Conservation (phyloP, 2,113 vertebrate genomes). For the Podocnemis expansa region DNA sequence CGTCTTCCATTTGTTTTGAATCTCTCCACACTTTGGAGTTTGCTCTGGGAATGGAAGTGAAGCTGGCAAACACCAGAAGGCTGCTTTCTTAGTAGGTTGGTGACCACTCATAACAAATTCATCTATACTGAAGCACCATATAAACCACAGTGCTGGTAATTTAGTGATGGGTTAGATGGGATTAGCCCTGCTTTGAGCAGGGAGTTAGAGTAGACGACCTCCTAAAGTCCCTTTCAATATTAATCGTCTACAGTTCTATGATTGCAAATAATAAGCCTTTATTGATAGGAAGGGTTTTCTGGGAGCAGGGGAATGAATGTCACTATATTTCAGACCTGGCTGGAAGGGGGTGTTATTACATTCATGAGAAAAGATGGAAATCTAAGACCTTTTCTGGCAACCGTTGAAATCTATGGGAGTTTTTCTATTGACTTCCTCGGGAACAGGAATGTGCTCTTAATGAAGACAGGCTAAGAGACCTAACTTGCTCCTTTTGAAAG, state of each 20-base stretch:
- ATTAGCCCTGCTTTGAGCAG: no score
- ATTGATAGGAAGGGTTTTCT: neutral
- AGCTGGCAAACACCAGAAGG: fast-evolving
- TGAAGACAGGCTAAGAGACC: fast-evolving
- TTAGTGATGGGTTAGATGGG: no score
- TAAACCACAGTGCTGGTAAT: neutral
- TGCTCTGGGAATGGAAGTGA: neutral
- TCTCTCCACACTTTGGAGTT: fast-evolving
- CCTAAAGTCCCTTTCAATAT: no score
- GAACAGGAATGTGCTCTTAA: neutral
- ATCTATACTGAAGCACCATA: neutral
- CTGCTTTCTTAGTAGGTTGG: neutral
- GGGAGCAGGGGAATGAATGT: neutral
- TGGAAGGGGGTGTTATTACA: neutral
- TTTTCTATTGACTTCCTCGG: neutral
- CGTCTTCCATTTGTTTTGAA: neutral
- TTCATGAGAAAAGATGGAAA: neutral
- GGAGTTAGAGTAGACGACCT: no score
- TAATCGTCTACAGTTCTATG: no score
- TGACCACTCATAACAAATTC: neutral
- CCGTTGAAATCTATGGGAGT: neutral
- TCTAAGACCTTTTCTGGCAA: neutral
- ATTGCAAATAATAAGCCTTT: neutral
- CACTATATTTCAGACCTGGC: neutral
- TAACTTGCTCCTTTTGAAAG: neutral